Base-by-base conservation (phyloP, 2,797 vertebrate genomes). In the Cyclura pinguis region DNA sequence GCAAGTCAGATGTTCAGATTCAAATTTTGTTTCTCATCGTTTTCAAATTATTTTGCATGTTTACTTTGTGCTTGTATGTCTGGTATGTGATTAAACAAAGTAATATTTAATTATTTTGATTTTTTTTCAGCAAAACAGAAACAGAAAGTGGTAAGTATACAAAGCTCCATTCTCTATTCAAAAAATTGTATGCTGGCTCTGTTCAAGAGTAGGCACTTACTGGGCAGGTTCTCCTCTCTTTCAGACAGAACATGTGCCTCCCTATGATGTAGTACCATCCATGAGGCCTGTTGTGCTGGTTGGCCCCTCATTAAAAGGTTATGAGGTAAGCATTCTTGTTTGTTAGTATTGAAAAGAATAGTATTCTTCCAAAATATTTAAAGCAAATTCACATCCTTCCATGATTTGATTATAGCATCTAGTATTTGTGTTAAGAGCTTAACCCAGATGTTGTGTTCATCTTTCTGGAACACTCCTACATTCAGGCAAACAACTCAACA, bases 221-320 rank as follows among this genome's bases (percentile, higher is more conserved):
- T 83, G 93, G 20, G 0, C 88, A 89, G 95, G 47, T 80, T 94
- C 84, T 92, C 88, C 88, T 59, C 91, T 88, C 86, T 96, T 96
- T 80, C 93, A 99, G 99, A 98, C 98, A 38, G 99, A 99, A 90
- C 98, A 99, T 59, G 94, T 99, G 92, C 99, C 99, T 90, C 99
- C 99, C 0, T 99, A 99, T 6, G 99, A 99, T 47, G 99, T 99
- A 4, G 99, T 99, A 35, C 99, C 99, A 6, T 99, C 99, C 2
- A 99, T 99, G 99, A 98, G 99, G 95, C 99, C 99, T 0, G 98
- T 99, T 91, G 98, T 99, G 94, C 95, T 99, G 96, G 99, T 99
- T 94, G 99, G 99, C 72, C 99, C 99, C 0, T 99, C 99, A 0
- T 97, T 99, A 91, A 99, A 99, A 97, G 99, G 99, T 96, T 99